A percentile compares a stretch with the other conserved stretches of the same genome.
Evolutionary conservation across 2,888 invertebrate species (phyloP).

Genomic region (Cryptocheilus praepositus): DNA sequence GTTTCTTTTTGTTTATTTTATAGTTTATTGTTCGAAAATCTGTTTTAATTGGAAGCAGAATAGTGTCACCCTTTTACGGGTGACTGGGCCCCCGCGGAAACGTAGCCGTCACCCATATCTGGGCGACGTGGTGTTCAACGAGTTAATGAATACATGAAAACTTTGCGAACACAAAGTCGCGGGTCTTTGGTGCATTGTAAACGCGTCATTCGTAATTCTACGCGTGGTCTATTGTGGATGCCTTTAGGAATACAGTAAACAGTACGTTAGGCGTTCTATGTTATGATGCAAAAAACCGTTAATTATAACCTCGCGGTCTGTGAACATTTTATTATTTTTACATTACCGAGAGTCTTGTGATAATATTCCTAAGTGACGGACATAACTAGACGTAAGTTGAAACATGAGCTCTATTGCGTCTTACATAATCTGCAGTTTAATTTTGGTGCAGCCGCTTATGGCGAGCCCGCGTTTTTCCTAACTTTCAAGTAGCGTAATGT

Average conservation of each 20-base stretch:
- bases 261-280: conserved; percentile 49
- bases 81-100: too few species aligned
- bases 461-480: neutral
- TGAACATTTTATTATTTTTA: conserved; percentile 53
- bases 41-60: too few species aligned
- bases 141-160: too few species aligned
- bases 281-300: conserved; percentile 58
- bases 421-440: conserved; percentile 1
- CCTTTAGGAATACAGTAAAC: conserved; percentile 48
- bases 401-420: conserved; percentile 9
- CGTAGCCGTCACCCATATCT: too few species aligned
- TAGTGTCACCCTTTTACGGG: too few species aligned
- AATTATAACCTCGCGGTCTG: conserved; percentile 61
- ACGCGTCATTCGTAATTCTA: neutral
- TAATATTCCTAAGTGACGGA: conserved; percentile 20
- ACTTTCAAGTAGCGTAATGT: conserved; percentile 14
- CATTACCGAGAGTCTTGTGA: conserved; percentile 31
- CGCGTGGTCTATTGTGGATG: conserved; percentile 55
- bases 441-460: too few species aligned
- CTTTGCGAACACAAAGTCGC: too few species aligned
- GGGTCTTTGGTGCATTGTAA: too few species aligned
- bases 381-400: conserved; percentile 37
- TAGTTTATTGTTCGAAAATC: too few species aligned
- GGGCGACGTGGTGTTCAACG: too few species aligned
- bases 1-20: too few species aligned